Evolutionary conservation across 2,113 vertebrate species (phyloP), one percentile per base, ranked within the genome.

Genomic region (Halcyon malimbica): DNA sequence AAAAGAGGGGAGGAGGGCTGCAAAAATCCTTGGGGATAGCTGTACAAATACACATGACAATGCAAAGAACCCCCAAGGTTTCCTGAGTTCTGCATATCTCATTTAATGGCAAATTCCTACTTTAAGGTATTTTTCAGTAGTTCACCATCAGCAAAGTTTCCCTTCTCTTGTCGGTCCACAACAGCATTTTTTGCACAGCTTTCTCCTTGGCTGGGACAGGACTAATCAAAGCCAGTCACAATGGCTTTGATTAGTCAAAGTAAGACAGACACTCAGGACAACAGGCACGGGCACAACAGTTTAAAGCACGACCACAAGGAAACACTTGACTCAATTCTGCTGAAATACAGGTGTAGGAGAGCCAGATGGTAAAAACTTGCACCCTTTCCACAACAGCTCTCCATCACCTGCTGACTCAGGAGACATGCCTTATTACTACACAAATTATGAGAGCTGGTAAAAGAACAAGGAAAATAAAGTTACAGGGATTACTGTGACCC

Each of bases 381-480:
- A 54, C 18, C 29, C 50, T 46, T 53, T 89, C 50, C 48, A 37
- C 63, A 91, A 37, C n/a, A 87, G 53, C 37, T 23, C 71, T 71
- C 57, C 59, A 39, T 11, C 17, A 69, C 25, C 54, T 31, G 33
- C 70, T 85, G 81, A 91, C 63, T 95, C 78, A 69, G 84, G 53
- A 89, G 80, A 93, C 29, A 71, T 51, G 83, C 42, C 62, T 91
- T 87, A 91, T 54, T 17, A 62, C 62, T 42, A 76, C 53, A 82
- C n/a, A 84, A 90, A 87, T 84, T 82, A 68, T 0, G 0, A 91
- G 31, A 83, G 67, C 90, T 94, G 29, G 80, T 65, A 92, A 85
- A 94, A 91, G 68, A 93, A 90, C 46, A 90, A 83, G 62, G 77
- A 82, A 92, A 87, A 77, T 68, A 78, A 91, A 91, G 74, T 59